phyloP scores from a whole-genome alignment of 2,113 vertebrate species.

The Tupaia tana region DNA sequence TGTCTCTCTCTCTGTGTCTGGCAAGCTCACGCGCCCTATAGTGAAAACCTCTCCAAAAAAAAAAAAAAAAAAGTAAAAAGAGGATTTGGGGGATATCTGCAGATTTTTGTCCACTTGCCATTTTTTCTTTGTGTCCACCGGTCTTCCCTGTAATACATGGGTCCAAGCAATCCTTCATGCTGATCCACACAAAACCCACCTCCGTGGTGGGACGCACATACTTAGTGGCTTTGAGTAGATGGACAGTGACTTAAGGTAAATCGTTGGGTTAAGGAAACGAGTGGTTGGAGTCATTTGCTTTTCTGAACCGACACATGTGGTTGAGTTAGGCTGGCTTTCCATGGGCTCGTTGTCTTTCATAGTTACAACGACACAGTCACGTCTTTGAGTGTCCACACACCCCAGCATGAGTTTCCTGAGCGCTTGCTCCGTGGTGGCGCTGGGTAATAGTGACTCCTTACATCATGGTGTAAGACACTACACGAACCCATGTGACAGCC shows the following conservation, averaged over 20 bases:
- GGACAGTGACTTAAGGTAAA: neutral
- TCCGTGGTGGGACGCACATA: neutral
- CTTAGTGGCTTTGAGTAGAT: neutral
- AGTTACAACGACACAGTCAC: too few species aligned
- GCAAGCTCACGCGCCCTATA: too few species aligned
- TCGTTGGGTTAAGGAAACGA: neutral
- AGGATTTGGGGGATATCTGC: too few species aligned
- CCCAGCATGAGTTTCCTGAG: neutral
- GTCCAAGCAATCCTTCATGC: neutral
- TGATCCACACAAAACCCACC: neutral
- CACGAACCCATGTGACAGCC: neutral
- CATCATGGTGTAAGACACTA: too few species aligned
- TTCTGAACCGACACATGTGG: neutral
- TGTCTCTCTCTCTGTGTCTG: too few species aligned
- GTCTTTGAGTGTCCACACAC: neutral
- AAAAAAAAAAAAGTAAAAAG: too few species aligned
- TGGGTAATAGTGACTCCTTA: neutral
- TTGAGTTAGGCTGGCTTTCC: neutral
- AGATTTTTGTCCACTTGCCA: neutral
- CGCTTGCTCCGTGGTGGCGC: neutral
- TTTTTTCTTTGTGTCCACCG: neutral
- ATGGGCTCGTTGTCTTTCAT: neutral
- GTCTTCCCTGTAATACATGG: neutral
- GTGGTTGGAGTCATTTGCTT: constrained; percentile 5
- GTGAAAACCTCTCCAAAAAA: too few species aligned